Base-by-base conservation (phyloP, 2,888 invertebrate genomes). In the Germaria angustata region DNA sequence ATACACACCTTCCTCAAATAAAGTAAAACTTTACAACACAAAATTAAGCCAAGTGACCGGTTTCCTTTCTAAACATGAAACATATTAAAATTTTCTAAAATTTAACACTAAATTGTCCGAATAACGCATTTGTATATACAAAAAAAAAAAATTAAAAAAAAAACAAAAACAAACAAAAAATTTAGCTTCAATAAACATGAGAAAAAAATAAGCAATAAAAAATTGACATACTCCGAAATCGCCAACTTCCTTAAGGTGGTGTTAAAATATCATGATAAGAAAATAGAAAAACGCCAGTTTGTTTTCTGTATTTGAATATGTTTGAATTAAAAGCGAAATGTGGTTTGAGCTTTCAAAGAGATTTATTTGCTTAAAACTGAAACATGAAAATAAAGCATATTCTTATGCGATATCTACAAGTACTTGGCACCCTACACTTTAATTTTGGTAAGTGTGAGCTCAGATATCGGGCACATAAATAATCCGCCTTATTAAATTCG, bases 61-160 rank as follows among this genome's bases (percentile, higher is more conserved):
- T 84, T 84, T 79, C 84, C 84, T 84, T 84, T 84, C 84, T 75
- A 84, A 84, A 76, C 71, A 41, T 49, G 53, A 78, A 39, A 51
- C 44, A 68, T 44, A 53, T 51, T 65, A 63, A 69, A 53, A 55
- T 36, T 57, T 75, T 24, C 13, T 46, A 49, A 73, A 79, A 53
- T 55, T 81, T 72, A 73, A 78, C 78, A 55, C 77, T 66, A 65
- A 75, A 71, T 65, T 59, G 65, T 20, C 36, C 65, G 28, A 75
- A 65, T 51, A 75, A 61, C 80, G 68, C 65, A 78, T 72, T 66
- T 77, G 63, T 72, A 71, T 76, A 36, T 55, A 28, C 6, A 28
- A 28, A 28, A 28, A 55, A 78, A 55, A 68, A 61, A 46, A 34
- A 69, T 24, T 15, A n/a, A 4, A 20, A n/a, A 24, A 11, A 32